Evolutionary conservation across 2,888 invertebrate genomes (phyloP), one percentile per base, ranked within the genome.

Genomic region (Hydroisotoma schaefferi): DNA sequence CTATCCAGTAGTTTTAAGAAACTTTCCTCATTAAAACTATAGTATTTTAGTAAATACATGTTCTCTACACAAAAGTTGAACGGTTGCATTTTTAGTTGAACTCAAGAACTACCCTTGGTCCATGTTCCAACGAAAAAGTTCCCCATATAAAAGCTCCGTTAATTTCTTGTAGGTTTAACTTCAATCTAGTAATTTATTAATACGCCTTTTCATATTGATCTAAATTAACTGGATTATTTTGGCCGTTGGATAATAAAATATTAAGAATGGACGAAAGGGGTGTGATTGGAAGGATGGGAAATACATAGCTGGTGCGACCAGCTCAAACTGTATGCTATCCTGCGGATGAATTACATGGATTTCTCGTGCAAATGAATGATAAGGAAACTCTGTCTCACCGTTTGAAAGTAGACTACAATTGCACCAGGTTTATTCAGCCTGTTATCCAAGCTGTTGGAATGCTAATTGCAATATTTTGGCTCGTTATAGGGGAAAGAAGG

Each of bases 41-140:
- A n/a, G n/a, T n/a, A n/a, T n/a, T n/a, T n/a, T n/a, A n/a, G n/a
- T n/a, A n/a, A n/a, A n/a, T n/a, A n/a, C n/a, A n/a, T n/a, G n/a
- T n/a, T 65, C 5, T 43, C 63, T 4, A 59, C 66, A 23, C 59
- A 49, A 12, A 55, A 59, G 28, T 26, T 65, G 12, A 53, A n/a
- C n/a, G n/a, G n/a, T n/a, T n/a, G n/a, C n/a, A n/a, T n/a, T n/a
- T n/a, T n/a, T n/a, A n/a, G n/a, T n/a, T n/a, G n/a, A n/a, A n/a
- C n/a, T n/a, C n/a, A n/a, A n/a, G n/a, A n/a, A 52, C 22, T 68
- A 68, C 43, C 68, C 65, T 10, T 68, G 65, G 68, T 40, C 54
- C 2, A 61, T 68, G 63, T 65, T 51, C 52, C 55, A 63, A 56
- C 46, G 53, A 40, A 65, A 62, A 37, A 55, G 52, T 23, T 54